These are phyloP conservation scores for Macrophya annulata DNA, from an alignment of 2,888 invertebrate genomes.

Conservation along the genomic window DNA sequence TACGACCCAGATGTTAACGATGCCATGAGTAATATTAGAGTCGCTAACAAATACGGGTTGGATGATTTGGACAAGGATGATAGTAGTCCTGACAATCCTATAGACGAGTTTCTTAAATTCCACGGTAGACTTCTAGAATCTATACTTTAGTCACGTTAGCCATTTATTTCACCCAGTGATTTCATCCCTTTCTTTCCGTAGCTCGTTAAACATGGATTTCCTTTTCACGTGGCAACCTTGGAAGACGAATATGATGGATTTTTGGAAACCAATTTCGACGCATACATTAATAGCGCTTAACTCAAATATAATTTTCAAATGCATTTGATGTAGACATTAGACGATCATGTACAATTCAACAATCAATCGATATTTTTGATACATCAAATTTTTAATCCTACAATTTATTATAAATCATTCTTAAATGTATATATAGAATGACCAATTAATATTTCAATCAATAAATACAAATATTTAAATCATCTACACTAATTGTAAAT, in stretches of 20 bases:
- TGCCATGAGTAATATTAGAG: slow-evolving; percentile 49
- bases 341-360: slow-evolving; percentile 12
- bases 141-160: slow-evolving; percentile 14
- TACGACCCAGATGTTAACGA: slow-evolving; percentile 53
- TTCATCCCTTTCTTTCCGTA: slow-evolving; percentile 21
- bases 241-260: slow-evolving; percentile 19
- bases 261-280: slow-evolving; percentile 31
- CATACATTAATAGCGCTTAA: slow-evolving; percentile 13
- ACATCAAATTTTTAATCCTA: no score
- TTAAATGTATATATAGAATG: slow-evolving; percentile 11
- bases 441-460: slow-evolving; percentile 33
- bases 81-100: no score
- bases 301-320: slow-evolving; percentile 1
- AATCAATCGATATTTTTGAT: no score
- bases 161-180: slow-evolving; percentile 30
- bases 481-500: slow-evolving; percentile 46
- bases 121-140: slow-evolving; percentile 30
- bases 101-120: slow-evolving; percentile 31
- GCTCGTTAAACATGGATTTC: slow-evolving; percentile 9
- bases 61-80: slow-evolving; percentile 24
- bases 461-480: slow-evolving; percentile 42
- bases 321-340: slow-evolving; percentile 17
- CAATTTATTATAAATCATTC: slow-evolving; percentile 43
- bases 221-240: slow-evolving; percentile 35
- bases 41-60: slow-evolving; percentile 54